A percentile compares a stretch with the other conserved stretches of the same genome.
Evolutionary conservation across 2,113 vertebrate species (phyloP).

Genomic region (Alethe diademata): DNA sequence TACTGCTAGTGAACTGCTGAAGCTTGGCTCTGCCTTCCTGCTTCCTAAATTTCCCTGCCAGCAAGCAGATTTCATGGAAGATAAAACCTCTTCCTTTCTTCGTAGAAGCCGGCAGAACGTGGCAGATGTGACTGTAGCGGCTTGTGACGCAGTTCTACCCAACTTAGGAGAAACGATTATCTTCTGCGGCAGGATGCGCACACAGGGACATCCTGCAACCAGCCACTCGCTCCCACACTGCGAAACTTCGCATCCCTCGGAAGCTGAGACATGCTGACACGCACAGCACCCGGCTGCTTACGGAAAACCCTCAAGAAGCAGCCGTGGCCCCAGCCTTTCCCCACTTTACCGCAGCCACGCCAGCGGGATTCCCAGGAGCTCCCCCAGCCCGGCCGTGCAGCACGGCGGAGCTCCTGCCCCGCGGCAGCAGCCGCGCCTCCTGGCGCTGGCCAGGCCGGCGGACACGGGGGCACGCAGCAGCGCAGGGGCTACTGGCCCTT

Average conservation of each 20-base stretch:
- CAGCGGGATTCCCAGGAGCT: background rate
- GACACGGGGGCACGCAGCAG: fast-evolving
- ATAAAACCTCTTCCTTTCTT: background rate
- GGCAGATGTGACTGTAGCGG: background rate
- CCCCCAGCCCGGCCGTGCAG: fast-evolving
- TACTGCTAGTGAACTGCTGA: background rate
- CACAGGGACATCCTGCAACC: fast-evolving
- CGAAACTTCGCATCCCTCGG: fast-evolving
- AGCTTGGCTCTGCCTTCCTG: fast-evolving
- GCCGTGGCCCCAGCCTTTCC: fast-evolving
- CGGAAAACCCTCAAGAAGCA: background rate
- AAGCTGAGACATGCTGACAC: background rate
- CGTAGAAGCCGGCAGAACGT: background rate
- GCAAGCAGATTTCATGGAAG: background rate
- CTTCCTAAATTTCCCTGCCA: background rate
- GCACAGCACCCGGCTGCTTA: fast-evolving
- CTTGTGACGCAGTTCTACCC: background rate
- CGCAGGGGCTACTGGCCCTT: fast-evolving
- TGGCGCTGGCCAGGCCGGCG: background rate
- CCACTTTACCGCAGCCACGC: fast-evolving
- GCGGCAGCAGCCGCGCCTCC: background rate
- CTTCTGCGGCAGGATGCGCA: background rate
- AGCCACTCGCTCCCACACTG: fast-evolving
- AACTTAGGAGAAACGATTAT: background rate
- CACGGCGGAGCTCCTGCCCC: background rate